Conservation (phyloP, 2,113 vertebrate genomes). For the Mobula birostris region DNA sequence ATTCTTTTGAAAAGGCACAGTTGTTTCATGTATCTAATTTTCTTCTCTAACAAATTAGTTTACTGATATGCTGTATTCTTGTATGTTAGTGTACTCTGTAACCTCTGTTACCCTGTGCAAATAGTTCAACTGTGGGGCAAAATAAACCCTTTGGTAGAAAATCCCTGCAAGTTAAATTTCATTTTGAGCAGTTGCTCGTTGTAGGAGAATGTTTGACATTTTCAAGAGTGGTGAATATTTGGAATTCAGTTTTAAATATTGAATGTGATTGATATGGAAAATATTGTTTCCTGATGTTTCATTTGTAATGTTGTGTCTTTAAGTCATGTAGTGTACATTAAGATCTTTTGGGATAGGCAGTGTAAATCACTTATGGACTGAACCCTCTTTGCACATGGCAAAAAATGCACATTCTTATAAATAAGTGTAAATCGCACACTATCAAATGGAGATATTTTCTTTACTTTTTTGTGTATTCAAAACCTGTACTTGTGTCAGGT, state of each 20-base stretch:
- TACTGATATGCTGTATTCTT: background rate
- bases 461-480: conserved; percentile 5
- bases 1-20: background rate
- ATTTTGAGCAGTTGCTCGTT: background rate
- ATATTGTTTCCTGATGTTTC: background rate
- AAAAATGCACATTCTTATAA: conserved; percentile 25
- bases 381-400: background rate
- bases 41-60: background rate
- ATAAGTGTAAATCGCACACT: background rate
- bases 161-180: background rate
- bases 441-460: background rate
- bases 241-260: background rate
- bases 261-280: background rate
- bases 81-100: background rate
- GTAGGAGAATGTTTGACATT: background rate
- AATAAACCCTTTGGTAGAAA: background rate
- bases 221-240: background rate
- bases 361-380: background rate
- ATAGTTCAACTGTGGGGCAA: background rate
- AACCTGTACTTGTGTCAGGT: background rate
- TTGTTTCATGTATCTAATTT: background rate
- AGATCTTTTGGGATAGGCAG: background rate
- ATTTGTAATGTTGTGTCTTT: background rate
- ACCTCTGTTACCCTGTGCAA: background rate
- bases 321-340: background rate